Evolutionary conservation across 2,113 vertebrate species (phyloP).

Genomic region (Sinocyclocheilus anshuiensis): DNA sequence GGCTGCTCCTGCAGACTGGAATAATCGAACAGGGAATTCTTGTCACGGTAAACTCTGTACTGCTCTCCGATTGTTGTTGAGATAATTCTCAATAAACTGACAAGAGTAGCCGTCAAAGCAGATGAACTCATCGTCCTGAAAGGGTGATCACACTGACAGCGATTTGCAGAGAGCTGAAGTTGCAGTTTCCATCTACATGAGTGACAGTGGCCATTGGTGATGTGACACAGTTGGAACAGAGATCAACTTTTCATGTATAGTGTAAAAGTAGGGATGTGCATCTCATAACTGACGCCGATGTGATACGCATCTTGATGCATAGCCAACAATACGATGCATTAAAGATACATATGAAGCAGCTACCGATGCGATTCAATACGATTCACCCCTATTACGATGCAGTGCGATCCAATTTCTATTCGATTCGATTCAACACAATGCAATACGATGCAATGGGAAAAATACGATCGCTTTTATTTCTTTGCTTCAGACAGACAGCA

Average conservation of each 20-base stretch:
- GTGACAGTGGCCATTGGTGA: not conserved
- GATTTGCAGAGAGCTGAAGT: not conserved
- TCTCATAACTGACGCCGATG: too few species aligned
- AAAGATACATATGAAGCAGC: too few species aligned
- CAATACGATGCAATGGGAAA: too few species aligned
- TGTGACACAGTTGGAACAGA: conserved; percentile 1
- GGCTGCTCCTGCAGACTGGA: not conserved
- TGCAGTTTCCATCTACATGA: not conserved
- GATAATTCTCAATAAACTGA: not conserved
- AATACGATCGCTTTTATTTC: too few species aligned
- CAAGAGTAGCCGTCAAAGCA: not conserved
- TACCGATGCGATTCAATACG: too few species aligned
- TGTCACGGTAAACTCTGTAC: not conserved
- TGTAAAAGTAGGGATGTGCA: too few species aligned
- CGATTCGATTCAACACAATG: too few species aligned
- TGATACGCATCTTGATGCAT: too few species aligned
- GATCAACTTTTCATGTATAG: not conserved
- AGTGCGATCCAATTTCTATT: too few species aligned
- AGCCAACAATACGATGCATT: too few species aligned
- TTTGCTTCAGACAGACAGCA: too few species aligned
- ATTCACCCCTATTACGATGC: too few species aligned
- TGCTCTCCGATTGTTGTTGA: conserved; percentile 3
- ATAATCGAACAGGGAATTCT: conserved; percentile 1
- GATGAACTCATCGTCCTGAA: not conserved
- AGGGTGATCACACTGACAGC: not conserved